Percentiles rank a stretch among this genome's conserved stretches.
phyloP scores from a whole-genome alignment of 2,797 vertebrate species.

The Botia kubotai region DNA sequence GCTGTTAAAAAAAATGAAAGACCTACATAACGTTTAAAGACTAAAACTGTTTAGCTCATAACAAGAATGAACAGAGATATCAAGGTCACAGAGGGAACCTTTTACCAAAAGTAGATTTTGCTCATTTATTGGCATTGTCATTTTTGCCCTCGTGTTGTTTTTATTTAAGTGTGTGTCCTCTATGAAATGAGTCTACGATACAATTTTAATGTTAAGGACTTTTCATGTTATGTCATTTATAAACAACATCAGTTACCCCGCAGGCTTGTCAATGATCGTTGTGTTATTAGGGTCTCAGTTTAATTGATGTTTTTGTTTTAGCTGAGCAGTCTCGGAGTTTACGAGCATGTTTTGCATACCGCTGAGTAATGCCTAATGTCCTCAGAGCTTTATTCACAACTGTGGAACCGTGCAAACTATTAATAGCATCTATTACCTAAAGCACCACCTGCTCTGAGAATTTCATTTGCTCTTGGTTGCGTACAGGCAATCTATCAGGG shows the following conservation, averaged over 20 bases:
- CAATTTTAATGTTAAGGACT: constrained; percentile 1
- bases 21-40: neutral
- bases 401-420: constrained; percentile 8
- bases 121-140: neutral
- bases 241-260: neutral
- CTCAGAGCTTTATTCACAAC: neutral
- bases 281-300: neutral
- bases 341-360: constrained; percentile 11
- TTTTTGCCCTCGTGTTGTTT: constrained; percentile 7
- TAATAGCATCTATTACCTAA: neutral
- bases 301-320: constrained; percentile 14
- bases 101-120: neutral
- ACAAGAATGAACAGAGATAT: neutral
- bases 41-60: neutral
- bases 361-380: constrained; percentile 12
- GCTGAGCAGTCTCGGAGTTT: constrained; percentile 22
- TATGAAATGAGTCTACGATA: constrained; percentile 17
- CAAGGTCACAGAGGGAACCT: neutral
- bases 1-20: neutral
- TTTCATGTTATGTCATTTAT: constrained; percentile 10
- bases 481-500: neutral
- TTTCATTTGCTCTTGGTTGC: neutral
- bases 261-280: constrained; percentile 5
- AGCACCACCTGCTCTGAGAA: neutral
- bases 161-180: neutral